Conservation (phyloP, 2,888 invertebrate genomes). For the Drosophila borborema region DNA sequence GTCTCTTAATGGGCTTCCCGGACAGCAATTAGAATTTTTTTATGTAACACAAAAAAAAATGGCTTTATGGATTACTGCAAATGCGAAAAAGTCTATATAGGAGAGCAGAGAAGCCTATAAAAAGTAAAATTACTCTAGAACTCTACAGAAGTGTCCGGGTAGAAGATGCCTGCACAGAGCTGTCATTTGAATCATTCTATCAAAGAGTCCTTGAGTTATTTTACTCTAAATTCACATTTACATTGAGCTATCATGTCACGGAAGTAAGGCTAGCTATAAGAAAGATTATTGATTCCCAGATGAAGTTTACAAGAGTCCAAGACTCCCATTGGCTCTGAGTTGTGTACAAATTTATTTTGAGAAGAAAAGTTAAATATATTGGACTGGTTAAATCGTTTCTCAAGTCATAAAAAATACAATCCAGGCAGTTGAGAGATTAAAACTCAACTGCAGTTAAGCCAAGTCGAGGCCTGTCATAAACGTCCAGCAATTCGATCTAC, state of each 20-base stretch:
- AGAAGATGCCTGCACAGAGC: too few relatives aligned
- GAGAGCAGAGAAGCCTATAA: background rate
- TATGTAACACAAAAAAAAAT: background rate
- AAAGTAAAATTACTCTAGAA: background rate
- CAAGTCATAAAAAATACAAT: background rate
- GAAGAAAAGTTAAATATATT: too few relatives aligned
- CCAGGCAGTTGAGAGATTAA: slow-evolving; percentile 6
- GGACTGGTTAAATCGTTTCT: background rate
- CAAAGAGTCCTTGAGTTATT: too few relatives aligned
- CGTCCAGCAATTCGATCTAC: slow-evolving; percentile 15
- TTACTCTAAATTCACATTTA: too few relatives aligned
- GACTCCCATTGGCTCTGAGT: too few relatives aligned
- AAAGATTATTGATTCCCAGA: too few relatives aligned
- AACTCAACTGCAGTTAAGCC: slow-evolving; percentile 13
- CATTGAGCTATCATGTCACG: too few relatives aligned
- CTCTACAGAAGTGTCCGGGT: too few relatives aligned
- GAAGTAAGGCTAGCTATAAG: too few relatives aligned
- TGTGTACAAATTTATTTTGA: too few relatives aligned
- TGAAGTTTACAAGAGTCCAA: too few relatives aligned
- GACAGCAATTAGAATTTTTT: background rate
- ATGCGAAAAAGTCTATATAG: background rate
- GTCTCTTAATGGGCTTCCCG: background rate
- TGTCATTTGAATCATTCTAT: too few relatives aligned
- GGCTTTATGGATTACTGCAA: background rate
- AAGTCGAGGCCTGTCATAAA: slow-evolving; percentile 18